Percentiles rank a stretch among this genome's conserved stretches.
phyloP scores from a whole-genome alignment of 2,888 invertebrate genomes.

The Drosophila mimetica region DNA sequence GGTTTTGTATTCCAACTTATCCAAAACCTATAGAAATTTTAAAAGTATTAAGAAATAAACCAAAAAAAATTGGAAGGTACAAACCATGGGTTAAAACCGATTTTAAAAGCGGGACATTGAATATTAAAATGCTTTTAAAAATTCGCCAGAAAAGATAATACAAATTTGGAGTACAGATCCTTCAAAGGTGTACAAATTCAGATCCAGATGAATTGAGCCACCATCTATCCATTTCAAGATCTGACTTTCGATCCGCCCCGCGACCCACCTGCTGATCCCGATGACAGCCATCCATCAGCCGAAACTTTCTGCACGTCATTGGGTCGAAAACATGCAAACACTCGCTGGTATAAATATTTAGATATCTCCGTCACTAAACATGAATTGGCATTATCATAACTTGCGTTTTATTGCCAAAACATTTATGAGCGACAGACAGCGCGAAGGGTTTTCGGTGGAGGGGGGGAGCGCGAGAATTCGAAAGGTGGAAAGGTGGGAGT shows the following conservation, averaged over 20 bases:
- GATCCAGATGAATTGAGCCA: background rate
- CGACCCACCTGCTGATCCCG: constrained; percentile 29
- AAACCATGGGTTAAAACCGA: too few species aligned
- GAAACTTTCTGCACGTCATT: constrained; percentile 64
- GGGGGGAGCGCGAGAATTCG: background rate
- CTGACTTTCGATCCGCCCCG: background rate
- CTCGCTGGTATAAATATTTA: constrained; percentile 39
- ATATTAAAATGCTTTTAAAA: too few species aligned
- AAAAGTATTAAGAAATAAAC: too few species aligned
- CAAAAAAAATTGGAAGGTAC: too few species aligned
- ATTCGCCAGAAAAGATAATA: too few species aligned
- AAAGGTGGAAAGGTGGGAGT: constrained; percentile 27
- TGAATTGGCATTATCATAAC: constrained; percentile 75
- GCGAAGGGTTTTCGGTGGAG: background rate
- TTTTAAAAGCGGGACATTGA: too few species aligned
- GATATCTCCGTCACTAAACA: constrained; percentile 62
- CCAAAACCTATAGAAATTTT: too few species aligned
- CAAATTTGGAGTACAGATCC: too few species aligned
- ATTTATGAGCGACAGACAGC: constrained; percentile 64
- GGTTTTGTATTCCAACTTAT: too few species aligned
- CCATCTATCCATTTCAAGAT: background rate
- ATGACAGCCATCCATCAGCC: constrained; percentile 29
- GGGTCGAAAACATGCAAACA: constrained; percentile 38
- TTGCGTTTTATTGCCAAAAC: constrained; percentile 76
- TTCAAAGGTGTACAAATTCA: too few species aligned